Conservation (phyloP, 2,113 vertebrate genomes). For the Actinemys pallida region DNA sequence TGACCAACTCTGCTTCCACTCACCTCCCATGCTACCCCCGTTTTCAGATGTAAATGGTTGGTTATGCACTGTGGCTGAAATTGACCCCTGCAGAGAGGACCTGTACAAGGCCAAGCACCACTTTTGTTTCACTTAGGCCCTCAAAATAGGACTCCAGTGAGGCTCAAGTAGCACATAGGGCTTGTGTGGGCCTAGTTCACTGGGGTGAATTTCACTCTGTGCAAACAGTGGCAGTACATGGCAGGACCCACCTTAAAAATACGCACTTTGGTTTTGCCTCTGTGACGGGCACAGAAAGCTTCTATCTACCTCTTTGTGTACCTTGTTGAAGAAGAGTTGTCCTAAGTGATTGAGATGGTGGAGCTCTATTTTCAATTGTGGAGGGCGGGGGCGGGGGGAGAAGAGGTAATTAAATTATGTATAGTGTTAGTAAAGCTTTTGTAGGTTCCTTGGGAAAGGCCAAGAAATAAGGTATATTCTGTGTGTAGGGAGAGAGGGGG, state of each 20-base stretch:
- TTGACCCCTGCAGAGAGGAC: background rate
- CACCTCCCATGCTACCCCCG: background rate
- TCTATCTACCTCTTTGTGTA: background rate
- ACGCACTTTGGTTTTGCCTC: background rate
- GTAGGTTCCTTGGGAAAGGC: background rate
- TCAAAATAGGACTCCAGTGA: background rate
- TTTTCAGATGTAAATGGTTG: background rate
- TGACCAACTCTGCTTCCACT: background rate
- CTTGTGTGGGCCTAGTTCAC: background rate
- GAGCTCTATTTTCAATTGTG: background rate
- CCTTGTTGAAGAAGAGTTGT: background rate
- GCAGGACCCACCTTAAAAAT: background rate
- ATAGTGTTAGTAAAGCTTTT: background rate
- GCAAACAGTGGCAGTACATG: background rate
- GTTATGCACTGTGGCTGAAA: background rate
- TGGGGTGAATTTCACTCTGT: background rate
- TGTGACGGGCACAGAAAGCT: background rate
- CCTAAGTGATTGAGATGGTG: background rate
- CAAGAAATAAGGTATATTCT: background rate
- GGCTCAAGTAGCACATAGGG: background rate
- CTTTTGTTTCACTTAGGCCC: background rate
- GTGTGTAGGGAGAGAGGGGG: background rate
- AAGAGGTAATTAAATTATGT: background rate
- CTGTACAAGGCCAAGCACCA: accelerated
- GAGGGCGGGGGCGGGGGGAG: accelerated